A percentile compares a stretch with the other conserved stretches of the same genome.
phyloP scores from a whole-genome alignment of 2,888 invertebrate species.

The Iselma pallidipennis region DNA sequence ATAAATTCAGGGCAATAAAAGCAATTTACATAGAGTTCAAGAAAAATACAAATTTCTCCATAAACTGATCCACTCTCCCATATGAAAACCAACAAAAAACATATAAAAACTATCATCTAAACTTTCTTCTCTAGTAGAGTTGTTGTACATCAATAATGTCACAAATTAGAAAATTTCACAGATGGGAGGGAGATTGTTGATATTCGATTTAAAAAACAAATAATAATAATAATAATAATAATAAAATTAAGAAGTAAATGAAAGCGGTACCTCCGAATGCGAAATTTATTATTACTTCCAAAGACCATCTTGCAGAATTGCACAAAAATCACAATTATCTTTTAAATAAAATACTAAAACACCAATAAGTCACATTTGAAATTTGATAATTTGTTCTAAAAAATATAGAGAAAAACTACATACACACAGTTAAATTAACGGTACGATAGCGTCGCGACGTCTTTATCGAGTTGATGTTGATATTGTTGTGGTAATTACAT shows the following conservation, averaged over 20 bases:
- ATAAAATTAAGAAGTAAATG: background rate
- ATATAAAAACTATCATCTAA: constrained; percentile 6
- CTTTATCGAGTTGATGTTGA: background rate
- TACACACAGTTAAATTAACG: constrained; percentile 12
- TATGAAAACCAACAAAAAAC: constrained; percentile 5
- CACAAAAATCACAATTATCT: constrained; percentile 8
- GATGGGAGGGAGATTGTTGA: background rate
- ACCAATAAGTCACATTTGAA: constrained; percentile 13
- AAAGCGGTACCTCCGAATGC: constrained; percentile 59
- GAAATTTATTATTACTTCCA: constrained; percentile 59
- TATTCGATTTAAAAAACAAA: background rate
- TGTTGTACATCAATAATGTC: constrained; percentile 15
- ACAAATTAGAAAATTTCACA: constrained; percentile 11
- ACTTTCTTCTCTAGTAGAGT: constrained; percentile 21
- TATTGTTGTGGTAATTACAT: constrained; percentile 3
- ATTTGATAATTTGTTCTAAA: constrained; percentile 3
- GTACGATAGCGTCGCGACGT: constrained; percentile 12
- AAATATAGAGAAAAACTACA: constrained; percentile 9
- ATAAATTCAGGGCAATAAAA: background rate
- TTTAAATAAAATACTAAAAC: background rate
- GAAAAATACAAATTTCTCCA: background rate
- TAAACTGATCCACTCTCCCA: constrained; percentile 19
- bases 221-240: background rate
- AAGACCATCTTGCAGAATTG: constrained; percentile 49
- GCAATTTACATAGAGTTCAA: background rate